Evolutionary conservation across 2,113 vertebrate genomes (phyloP).

Genomic region (Heliornis fulica): DNA sequence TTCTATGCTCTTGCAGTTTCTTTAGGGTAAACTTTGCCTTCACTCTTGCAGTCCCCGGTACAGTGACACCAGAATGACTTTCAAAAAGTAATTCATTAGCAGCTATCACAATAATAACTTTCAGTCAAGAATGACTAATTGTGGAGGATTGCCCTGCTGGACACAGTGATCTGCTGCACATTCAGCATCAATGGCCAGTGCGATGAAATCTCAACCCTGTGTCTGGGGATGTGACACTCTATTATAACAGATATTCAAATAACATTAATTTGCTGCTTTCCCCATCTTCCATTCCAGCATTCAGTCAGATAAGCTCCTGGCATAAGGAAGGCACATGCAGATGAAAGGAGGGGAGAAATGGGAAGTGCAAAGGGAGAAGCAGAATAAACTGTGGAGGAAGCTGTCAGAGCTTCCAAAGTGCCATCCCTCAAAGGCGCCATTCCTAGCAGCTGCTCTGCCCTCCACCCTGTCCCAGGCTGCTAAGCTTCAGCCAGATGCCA

Average conservation of each 20-base stretch:
- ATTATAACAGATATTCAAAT: not conserved
- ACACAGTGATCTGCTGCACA: not conserved
- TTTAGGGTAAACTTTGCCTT: not conserved
- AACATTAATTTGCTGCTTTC: not conserved
- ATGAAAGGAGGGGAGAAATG: not conserved
- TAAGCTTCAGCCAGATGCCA: not conserved
- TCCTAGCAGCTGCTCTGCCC: not conserved
- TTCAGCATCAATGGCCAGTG: not conserved
- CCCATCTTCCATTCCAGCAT: not conserved
- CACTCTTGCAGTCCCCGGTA: not conserved
- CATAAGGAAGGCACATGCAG: not conserved
- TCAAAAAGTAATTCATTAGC: conserved; percentile 15
- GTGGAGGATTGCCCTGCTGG: not conserved
- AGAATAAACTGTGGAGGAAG: not conserved
- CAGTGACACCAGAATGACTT: not conserved
- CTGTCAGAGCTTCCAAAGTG: not conserved
- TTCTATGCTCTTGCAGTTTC: not conserved
- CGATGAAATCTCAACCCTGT: not conserved
- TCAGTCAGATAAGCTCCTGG: not conserved
- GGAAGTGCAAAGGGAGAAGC: not conserved
- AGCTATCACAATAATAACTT: not conserved
- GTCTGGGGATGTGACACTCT: not conserved
- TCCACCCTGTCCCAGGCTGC: not conserved
- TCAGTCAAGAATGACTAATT: conserved; percentile 18
- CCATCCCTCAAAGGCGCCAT: not conserved